Percentiles rank a stretch among this genome's conserved stretches.
These are phyloP conservation scores for Sicus ferrugineus DNA, from an alignment of 2,888 invertebrate genomes.

Conservation along the genomic window DNA sequence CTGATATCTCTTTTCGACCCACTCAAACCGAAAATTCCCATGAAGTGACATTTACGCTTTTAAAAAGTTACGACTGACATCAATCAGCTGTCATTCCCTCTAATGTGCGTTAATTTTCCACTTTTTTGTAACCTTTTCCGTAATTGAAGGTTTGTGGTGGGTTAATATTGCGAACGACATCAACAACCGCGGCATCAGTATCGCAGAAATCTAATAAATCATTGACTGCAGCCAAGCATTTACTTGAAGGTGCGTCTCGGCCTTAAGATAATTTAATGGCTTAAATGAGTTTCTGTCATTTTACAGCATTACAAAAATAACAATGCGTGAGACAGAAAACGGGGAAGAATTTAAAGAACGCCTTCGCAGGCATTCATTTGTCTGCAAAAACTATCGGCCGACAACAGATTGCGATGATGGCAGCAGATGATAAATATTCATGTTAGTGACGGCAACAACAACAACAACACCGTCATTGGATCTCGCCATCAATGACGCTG, in stretches of 20 bases:
- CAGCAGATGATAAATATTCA: not conserved
- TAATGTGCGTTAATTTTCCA: too few relatives aligned
- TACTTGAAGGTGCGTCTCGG: constrained; percentile 3
- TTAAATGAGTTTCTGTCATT: too few relatives aligned
- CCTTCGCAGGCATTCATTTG: not conserved
- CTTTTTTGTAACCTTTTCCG: too few relatives aligned
- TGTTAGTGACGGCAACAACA: not conserved
- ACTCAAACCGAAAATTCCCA: too few relatives aligned
- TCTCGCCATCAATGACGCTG: not conserved
- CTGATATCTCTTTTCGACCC: too few relatives aligned
- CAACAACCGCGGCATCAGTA: not conserved
- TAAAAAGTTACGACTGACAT: too few relatives aligned
- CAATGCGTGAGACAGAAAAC: too few relatives aligned
- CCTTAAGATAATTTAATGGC: not conserved
- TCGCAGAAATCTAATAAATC: not conserved
- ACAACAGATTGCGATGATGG: too few relatives aligned
- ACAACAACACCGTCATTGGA: not conserved
- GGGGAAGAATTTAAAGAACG: not conserved
- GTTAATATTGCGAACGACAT: not conserved
- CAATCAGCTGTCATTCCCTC: too few relatives aligned
- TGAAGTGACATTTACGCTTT: too few relatives aligned
- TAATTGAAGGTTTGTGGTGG: not conserved
- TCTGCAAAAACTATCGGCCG: not conserved
- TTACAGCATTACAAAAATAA: too few relatives aligned
- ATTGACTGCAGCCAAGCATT: not conserved